Evolutionary conservation across 2,888 invertebrate species (phyloP), one percentile per base, ranked within the genome.

Genomic region (Megaustenia siamemsis): DNA sequence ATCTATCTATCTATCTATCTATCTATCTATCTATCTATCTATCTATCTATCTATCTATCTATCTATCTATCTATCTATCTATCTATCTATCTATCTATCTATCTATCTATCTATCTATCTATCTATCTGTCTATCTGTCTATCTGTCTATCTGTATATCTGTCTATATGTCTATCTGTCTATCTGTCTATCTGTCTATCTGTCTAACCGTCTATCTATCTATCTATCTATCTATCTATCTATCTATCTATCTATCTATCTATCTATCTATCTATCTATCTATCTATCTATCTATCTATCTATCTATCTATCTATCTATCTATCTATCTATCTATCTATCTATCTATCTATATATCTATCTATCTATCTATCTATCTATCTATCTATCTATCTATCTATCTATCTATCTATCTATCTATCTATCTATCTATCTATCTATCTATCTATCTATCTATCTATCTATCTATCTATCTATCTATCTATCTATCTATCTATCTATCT

Each of bases 191-290:
- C n/a, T n/a, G n/a, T n/a, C n/a, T n/a, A n/a, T n/a, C n/a, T n/a
- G n/a, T n/a, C n/a, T n/a, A n/a, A n/a, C n/a, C n/a, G n/a, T n/a
- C n/a, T n/a, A n/a, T n/a, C n/a, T 49, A 18, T 49, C 49, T 49
- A 18, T 49, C 49, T 56, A 3, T 56, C 56, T 15, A 18, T 15
- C 56, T 56, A n/a, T 56, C 56, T 56, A 18, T 8, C 56, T 56
- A n/a, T 15, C 56, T 56, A n/a, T 56, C 56, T 56, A n/a, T 56
- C 56, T 56, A n/a, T 56, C 56, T 56, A n/a, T 56, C 56, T 56
- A n/a, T 15, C 5, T 56, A n/a, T 56, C 56, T 56, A 3, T 56
- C 6, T 56, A n/a, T 56, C 56, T 56, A 12, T 49, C 18, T 49
- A 12, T 49, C 8, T 49, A 18, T 49, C 10, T 49, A 12, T 49